Evolutionary conservation across 2,888 invertebrate genomes (phyloP), one percentile per base, ranked within the genome.

Genomic region (Cheilosia vulpina): DNA sequence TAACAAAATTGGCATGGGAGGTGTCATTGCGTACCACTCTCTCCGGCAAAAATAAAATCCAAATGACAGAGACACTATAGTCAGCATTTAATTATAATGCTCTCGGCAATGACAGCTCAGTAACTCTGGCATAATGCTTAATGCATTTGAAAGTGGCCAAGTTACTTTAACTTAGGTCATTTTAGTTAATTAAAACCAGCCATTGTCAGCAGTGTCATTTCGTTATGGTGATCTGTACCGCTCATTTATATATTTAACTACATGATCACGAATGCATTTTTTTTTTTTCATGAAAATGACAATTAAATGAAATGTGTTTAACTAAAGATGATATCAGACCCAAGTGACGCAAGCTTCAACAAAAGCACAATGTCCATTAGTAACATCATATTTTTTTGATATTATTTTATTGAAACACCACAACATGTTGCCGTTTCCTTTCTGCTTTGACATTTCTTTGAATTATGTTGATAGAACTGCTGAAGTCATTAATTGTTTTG

Each of bases 401-500:
- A 43, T 53, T 55, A 41, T n/a, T 45, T 9, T 38, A 19, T 19
- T 21, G 19, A 24, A 41, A 38, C 53, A 27, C 13, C 27, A 47
- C 45, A 45, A 31, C 17, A 50, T 17, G 6, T 17, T 57, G 24
- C 9, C 68, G 6, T 19, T 57, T 43, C 15, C 55, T 11, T 34
- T 27, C 11, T 31, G 52, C 21, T 53, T 38, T 53, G 53, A 53
- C 68, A 31, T 50, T 76, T 77, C 62, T 45, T 21, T 34, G 45
- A 60, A 58, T 76, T 76, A 19, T 34, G 38, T 45, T 45, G 41
- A 71, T 41, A 45, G 4, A 57, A 57, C 63, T 38, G 53, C 17
- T 77, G 77, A 78, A 69, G 41, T 69, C 77, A 78, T 78, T 47
- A 38, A 69, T 69, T 55, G 27, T 55, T 78, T 69, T 41, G 62